A percentile compares a stretch with the other conserved stretches of the same genome.
These are phyloP conservation scores for Hydrophis major DNA, from an alignment of 2,797 vertebrate genomes.

Conservation along the genomic window DNA sequence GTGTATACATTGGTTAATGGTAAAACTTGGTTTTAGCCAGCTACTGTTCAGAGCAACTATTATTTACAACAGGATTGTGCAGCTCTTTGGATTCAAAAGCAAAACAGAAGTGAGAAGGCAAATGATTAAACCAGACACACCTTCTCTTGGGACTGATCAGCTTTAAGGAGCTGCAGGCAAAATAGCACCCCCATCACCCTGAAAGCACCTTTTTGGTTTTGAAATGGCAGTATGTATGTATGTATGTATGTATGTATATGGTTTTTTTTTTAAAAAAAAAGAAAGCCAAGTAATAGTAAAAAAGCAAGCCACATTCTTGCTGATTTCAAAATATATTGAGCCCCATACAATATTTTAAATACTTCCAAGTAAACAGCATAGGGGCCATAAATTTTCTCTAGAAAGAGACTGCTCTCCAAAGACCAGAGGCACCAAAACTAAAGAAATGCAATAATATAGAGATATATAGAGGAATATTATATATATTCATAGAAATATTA, in stretches of 20 bases:
- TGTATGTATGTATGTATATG: too few species aligned
- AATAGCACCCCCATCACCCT: background rate
- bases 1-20: background rate
- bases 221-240: background rate
- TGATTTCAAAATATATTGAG: background rate
- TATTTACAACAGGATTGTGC: background rate
- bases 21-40: background rate
- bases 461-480: background rate
- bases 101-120: background rate
- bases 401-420: background rate
- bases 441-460: background rate
- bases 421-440: background rate
- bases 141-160: background rate
- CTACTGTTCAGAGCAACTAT: fast-evolving
- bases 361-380: background rate
- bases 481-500: background rate
- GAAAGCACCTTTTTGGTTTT: background rate
- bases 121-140: background rate
- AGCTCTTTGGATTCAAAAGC: background rate
- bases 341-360: background rate
- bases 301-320: background rate
- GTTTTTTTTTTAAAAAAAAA: background rate
- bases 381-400: background rate
- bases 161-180: background rate
- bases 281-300: background rate